These are phyloP conservation scores for Hofmannophila pseudospretella DNA, from an alignment of 2,888 invertebrate species.

Conservation along the genomic window DNA sequence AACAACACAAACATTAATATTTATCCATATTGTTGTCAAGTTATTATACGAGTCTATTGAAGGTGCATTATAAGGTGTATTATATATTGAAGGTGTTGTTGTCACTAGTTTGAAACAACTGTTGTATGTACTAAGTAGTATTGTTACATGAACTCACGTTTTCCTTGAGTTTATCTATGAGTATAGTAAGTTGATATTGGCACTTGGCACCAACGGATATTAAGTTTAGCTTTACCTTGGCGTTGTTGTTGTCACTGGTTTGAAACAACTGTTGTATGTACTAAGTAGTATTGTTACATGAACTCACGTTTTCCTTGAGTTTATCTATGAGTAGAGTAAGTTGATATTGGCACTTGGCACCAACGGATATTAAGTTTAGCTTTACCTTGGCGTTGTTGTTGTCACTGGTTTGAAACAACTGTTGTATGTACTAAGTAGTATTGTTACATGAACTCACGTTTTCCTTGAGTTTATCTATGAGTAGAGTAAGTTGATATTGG, in stretches of 20 bases:
- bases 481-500: conserved; percentile 90
- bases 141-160: conserved; percentile 93
- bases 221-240: conserved; percentile 91
- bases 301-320: conserved; percentile 88
- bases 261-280: conserved; percentile 88
- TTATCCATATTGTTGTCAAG: too few relatives aligned
- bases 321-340: conserved; percentile 95
- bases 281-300: too few relatives aligned
- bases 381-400: conserved; percentile 86
- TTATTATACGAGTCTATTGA: too few relatives aligned
- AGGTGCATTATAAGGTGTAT: conserved; percentile 89
- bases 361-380: conserved; percentile 94
- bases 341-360: conserved; percentile 96
- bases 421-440: too few relatives aligned
- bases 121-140: too few relatives aligned
- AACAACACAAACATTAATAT: too few relatives aligned
- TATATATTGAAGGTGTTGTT: conserved; percentile 86
- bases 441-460: conserved; percentile 93
- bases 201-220: conserved; percentile 98
- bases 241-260: conserved; percentile 76
- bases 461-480: conserved; percentile 95
- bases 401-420: conserved; percentile 81
- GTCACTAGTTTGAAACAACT: conserved; percentile 81
- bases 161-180: conserved; percentile 95
- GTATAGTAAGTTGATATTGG: conserved; percentile 90